These are phyloP conservation scores for Leptobrachium ailaonicum DNA, from an alignment of 2,113 vertebrate genomes.

Conservation along the genomic window DNA sequence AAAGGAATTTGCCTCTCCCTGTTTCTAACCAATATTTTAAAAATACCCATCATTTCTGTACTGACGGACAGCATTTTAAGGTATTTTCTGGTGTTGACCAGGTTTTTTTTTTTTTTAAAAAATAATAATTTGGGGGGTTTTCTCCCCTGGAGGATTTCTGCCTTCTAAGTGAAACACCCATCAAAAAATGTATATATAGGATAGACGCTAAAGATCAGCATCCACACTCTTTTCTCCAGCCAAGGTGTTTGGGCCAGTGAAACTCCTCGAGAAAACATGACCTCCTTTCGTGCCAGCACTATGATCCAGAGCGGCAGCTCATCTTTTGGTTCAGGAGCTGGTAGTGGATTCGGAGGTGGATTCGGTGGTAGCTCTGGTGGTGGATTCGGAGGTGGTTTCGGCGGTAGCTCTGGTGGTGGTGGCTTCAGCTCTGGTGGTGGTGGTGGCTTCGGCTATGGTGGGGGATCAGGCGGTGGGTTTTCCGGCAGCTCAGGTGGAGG, in stretches of 20 bases:
- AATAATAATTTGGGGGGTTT: too few species aligned
- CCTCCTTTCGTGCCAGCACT: background rate
- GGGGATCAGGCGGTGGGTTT: conserved; percentile 33
- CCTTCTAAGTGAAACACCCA: conserved; percentile 54
- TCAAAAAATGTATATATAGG: conserved; percentile 58
- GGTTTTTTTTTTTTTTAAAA: background rate
- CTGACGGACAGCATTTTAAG: conserved; percentile 58
- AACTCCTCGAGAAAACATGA: conserved; percentile 30
- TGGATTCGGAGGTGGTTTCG: background rate
- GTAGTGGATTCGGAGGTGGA: conserved; percentile 1
- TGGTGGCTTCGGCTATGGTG: conserved; percentile 46
- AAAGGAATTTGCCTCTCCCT: conserved; percentile 35
- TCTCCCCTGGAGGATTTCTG: conserved; percentile 52
- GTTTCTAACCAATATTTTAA: conserved; percentile 35
- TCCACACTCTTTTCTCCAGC: conserved; percentile 54
- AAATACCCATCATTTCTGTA: conserved; percentile 53
- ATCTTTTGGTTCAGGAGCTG: conserved; percentile 6
- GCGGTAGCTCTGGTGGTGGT: background rate
- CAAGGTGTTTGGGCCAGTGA: conserved; percentile 50
- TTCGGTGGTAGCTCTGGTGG: conserved; percentile 21
- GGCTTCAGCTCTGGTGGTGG: conserved; percentile 26
- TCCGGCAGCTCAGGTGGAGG: background rate
- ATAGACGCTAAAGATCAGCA: background rate
- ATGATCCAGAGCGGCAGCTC: background rate
- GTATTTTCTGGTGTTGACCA: conserved; percentile 36